Evolutionary conservation across 2,888 invertebrate species (phyloP), one percentile per base, ranked within the genome.

Genomic region (Napeogenes inachia): DNA sequence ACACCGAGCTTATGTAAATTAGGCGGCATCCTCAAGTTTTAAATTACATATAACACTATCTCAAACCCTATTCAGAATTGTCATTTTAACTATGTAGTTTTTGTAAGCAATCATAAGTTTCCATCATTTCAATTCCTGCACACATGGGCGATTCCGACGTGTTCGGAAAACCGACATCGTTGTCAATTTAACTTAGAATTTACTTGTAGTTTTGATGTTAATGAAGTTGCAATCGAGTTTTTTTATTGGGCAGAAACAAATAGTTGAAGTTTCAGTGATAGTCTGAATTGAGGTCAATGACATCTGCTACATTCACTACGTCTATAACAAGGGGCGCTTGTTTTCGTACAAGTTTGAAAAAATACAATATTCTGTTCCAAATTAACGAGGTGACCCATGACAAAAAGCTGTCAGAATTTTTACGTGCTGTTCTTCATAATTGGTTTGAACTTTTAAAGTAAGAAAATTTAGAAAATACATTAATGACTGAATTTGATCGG

Each of bases 201-300:
- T 35, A 38, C 13, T 21, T 53, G 42, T 13, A 33, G 53, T 38
- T 53, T 62, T 47, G 62, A 58, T 56, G 57, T 65, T 65, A 62
- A 65, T 60, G 65, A 60, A 57, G 59, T 62, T 62, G 63, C 59
- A 56, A 58, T 35, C 12, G 57, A 54, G 54, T 54, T 63, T 62
- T 42, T 45, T 65, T 58, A 56, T 35, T 50, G 56, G 55, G 1
- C 45, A 47, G 45, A 63, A 63, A 57, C 47, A 57, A 63, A 63
- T 63, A 60, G 60, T 63, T 61, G 61, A 57, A 56, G 63, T 66
- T 66, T 59, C 54, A 60, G 58, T 63, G 60, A 61, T 63, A 57
- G 61, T 57, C 56, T 61, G 62, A 63, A 66, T 61, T 56, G 66
- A 60, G 66, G 66, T 63, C 66, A 66, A 66, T 66, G 66, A 66